Conservation (phyloP, 1,140 invertebrate species). For the Riptortus pedestris region DNA sequence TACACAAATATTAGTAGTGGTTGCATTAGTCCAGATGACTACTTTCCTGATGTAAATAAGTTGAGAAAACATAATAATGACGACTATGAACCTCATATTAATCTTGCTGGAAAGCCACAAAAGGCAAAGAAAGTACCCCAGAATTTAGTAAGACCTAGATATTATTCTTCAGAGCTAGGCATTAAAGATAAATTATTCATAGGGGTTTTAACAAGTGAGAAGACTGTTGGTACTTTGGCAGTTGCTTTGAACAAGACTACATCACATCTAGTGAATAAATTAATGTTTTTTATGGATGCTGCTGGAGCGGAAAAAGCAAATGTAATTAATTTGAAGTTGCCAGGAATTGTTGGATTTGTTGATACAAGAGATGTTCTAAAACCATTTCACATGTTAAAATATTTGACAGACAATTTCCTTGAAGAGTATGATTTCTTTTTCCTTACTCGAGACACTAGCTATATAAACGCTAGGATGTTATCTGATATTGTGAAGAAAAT, state of each 20-base stretch:
- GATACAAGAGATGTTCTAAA: constrained; percentile 60
- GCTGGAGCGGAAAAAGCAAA: constrained; percentile 52
- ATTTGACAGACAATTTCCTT: constrained; percentile 76
- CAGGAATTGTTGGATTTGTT: constrained; percentile 69
- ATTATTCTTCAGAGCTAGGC: constrained; percentile 85
- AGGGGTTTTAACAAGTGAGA: constrained; percentile 62
- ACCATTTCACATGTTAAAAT: constrained; percentile 77
- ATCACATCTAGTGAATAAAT: constrained; percentile 64
- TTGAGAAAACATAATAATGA: constrained; percentile 31
- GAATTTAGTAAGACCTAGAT: constrained; percentile 62
- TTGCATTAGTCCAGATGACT: constrained; percentile 7
- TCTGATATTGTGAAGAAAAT: constrained; percentile 58
- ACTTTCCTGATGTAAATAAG: neutral
- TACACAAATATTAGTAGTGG: constrained; percentile 9
- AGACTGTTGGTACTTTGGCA: constrained; percentile 55
- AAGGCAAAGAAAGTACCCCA: constrained; percentile 42
- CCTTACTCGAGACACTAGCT: constrained; percentile 68
- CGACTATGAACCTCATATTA: constrained; percentile 47
- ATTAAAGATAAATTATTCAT: constrained; percentile 83
- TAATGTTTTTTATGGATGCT: constrained; percentile 63
- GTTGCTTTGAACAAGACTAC: constrained; percentile 71
- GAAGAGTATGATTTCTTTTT: constrained; percentile 86
- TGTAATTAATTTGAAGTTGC: constrained; percentile 45
- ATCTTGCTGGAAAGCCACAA: constrained; percentile 43
- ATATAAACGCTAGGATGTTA: constrained; percentile 61